These are phyloP conservation scores for Drosophila heteroneura DNA, from an alignment of 2,888 invertebrate species.

Conservation along the genomic window DNA sequence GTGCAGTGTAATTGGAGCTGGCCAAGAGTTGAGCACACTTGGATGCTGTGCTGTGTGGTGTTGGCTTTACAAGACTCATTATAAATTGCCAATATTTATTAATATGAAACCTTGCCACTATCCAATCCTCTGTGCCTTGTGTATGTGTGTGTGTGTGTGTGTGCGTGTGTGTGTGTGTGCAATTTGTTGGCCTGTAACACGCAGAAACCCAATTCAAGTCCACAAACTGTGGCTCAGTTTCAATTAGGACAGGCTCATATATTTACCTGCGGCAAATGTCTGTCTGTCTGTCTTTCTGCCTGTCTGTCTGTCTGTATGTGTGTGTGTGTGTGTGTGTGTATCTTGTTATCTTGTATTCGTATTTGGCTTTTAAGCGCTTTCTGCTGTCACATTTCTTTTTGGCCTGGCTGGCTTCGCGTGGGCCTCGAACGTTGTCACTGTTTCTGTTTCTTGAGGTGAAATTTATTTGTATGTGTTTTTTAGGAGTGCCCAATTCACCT, in stretches of 20 bases:
- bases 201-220: slow-evolving; percentile 27
- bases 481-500: slow-evolving; percentile 57
- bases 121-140: slow-evolving; percentile 41
- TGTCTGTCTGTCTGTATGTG: neutral
- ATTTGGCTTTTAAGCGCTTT: slow-evolving; percentile 55
- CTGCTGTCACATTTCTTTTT: slow-evolving; percentile 67
- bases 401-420: slow-evolving; percentile 23
- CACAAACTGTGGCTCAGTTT: slow-evolving; percentile 29
- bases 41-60: slow-evolving; percentile 19
- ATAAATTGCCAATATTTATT: slow-evolving; percentile 69
- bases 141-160: neutral
- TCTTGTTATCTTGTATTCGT: slow-evolving; percentile 11
- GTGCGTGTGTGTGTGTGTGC: neutral
- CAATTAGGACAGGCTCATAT: slow-evolving; percentile 53
- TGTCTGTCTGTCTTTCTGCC: neutral
- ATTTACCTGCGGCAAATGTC: slow-evolving; percentile 22
- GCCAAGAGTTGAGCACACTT: slow-evolving; percentile 24
- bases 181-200: slow-evolving; percentile 25
- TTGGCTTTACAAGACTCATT: slow-evolving; percentile 43
- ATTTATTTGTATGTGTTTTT: slow-evolving; percentile 52
- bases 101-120: slow-evolving; percentile 66
- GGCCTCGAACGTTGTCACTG: slow-evolving; percentile 32
- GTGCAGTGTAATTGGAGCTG: slow-evolving; percentile 21
- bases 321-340: slow-evolving; percentile 7
- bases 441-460: slow-evolving; percentile 68